Evolutionary conservation across 2,888 invertebrate species (phyloP).

Genomic region (Tipula lateralis): DNA sequence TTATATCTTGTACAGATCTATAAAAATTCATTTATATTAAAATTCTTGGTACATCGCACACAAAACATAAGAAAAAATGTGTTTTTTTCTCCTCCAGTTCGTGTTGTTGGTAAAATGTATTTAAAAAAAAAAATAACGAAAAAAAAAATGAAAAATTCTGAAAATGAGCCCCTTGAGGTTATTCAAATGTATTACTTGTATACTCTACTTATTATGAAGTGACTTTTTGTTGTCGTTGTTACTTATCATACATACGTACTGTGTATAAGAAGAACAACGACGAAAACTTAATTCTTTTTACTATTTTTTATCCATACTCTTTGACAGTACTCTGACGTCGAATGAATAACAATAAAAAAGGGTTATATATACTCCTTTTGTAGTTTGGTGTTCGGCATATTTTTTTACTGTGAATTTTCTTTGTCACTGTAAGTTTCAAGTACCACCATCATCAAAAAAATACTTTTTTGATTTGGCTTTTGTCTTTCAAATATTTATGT

Average conservation of each 20-base stretch:
- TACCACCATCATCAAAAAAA: neutral
- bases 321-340: neutral
- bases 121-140: neutral
- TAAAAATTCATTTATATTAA: neutral
- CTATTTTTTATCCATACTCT: neutral
- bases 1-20: neutral
- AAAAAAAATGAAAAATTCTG: neutral
- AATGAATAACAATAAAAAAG: neutral
- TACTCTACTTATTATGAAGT: conserved; percentile 24
- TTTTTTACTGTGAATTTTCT: neutral
- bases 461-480: neutral
- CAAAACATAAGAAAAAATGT: neutral
- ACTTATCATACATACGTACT: neutral
- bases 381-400: neutral
- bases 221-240: neutral
- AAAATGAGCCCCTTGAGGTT: conserved; percentile 1
- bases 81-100: neutral
- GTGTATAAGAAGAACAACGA: neutral
- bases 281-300: neutral
- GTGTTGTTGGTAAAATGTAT: neutral
- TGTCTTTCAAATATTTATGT: neutral
- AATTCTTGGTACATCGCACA: conserved; percentile 13
- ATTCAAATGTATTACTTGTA: neutral
- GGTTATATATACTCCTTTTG: neutral
- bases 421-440: neutral